Base-by-base conservation (phyloP, 1,140 invertebrate genomes). In the Parasteatoda tepidariorum region DNA sequence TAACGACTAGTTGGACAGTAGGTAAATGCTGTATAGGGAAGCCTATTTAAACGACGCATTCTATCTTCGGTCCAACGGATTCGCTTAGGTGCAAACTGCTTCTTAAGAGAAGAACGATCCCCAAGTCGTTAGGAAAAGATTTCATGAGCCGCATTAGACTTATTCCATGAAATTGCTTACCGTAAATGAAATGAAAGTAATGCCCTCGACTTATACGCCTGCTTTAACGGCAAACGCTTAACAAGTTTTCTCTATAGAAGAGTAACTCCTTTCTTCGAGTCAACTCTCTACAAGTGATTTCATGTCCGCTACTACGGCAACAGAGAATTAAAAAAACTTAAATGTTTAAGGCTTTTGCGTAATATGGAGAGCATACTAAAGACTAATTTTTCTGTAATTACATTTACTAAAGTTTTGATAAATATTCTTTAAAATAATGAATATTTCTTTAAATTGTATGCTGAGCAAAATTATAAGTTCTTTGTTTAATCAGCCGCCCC, bases 111-210 rank as follows among this genome's bases (percentile, higher is more conserved):
- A 78, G 62, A 66, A 66, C 55, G 30, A 74, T 74, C 55, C 41
- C 61, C 74, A 78, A 66, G 74, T 78, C 74, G 61, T 78, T 78
- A 66, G 26, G 61, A 66, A 78, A 31, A 31, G 74, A 26, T 64
- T 78, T 75, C 73, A 75, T 75, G 73, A 62, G 38, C 74, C 74
- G 74, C 61, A 38, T 78, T 78, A 78, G 59, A 54, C 38, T 66
- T 64, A 66, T 78, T 64, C 62, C 34, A 59, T 66, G 74, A 78
- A 78, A 78, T 78, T 78, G 61, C 74, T 66, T 78, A 54, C 74
- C 38, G 61, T 66, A 78, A 78, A 78, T 78, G 74, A 78, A 78
- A 78, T 66, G 74, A 78, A 78, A 78, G 74, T 78, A 78, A 78
- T 78, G 61, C 74, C 18, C 24, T 64, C 61, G 61, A 48, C 41